Evolutionary conservation across 2,113 vertebrate genomes (phyloP), one percentile per base, ranked within the genome.

Genomic region (Lampris incognitus): DNA sequence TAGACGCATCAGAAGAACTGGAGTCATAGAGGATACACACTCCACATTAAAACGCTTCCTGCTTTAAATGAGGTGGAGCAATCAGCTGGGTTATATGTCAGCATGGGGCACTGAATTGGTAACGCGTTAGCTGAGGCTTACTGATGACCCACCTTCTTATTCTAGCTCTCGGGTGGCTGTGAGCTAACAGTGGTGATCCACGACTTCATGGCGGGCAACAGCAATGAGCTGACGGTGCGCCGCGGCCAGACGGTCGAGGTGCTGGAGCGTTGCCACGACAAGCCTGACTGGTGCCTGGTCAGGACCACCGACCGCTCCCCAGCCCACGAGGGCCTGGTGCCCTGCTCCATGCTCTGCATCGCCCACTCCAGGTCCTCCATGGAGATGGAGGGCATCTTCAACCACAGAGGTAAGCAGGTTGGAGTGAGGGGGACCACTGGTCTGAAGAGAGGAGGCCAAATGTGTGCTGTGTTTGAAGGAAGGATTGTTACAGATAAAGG

Each of bases 311-410:
- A 99, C 85, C 95, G 97, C 9, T 99, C 97, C 1, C 98, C 97
- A 0, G 96, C 98, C 0, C 94, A 94, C 0, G 98, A 99, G 88
- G 98, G 98, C 42, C 93, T 99, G 76, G 98, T 99, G 1, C 98
- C 97, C 78, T 98, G 98, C 3, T 93, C 96, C 52, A 96, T 95
- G n/a, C 96, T 99, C 66, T 99, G 98, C 92, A 99, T 99, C 9
- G 98, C 98, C 51, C 98, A 99, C 75, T 99, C 98, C 0, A 94
- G 98, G 66, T 99, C 98, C 5, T 98, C 97, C 76, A 98, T 99
- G 97, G 98, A 99, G 87, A 99, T 99, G 98, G 98, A 99, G 85
- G 98, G 98, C 65, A 98, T 99, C 89, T 99, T 97, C 85, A 99
- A 99, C 92, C 98, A 99, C 93, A 99, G 98, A 97, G 98, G 98